Evolutionary conservation across 2,797 vertebrate genomes (phyloP), one percentile per base, ranked within the genome.

Genomic region (Microctenopoma lineatum): DNA sequence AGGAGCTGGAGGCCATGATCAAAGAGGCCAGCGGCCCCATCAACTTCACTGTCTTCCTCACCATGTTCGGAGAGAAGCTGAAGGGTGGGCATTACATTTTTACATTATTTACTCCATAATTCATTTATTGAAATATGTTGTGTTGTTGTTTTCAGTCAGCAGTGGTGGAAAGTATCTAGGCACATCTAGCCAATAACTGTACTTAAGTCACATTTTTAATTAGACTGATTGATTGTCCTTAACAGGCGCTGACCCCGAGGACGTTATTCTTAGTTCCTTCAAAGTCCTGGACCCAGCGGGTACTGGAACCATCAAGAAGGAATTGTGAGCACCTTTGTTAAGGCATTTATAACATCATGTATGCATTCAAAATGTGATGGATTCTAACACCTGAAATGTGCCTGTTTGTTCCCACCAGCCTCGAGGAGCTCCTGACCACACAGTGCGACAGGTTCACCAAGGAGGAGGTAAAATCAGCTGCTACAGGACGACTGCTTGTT

Each of bases 51-150:
- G 96, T 97, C 80, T 98, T 98, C 94, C 94, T 98, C 83, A 97
- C 94, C 89, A 97, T 98, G 96, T 98, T 98, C 59, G 96, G 96
- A 44, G 96, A 98, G 94, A 98, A 98, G 93, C 95, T 98, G 77
- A 97, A 97, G 90, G 96, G 96, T 97, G 55, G 61, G 85, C 0
- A 0, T 9, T 13, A 36, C 27, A 7, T 42, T 14, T 14, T 7
- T 12, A 39, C 11, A 39, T 11, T 39, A 13, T 39, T 39, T 39
- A 39, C 12, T 39, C 4, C 10, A 39, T 39, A 39, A 16, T 16
- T 14, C 4, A 15, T 16, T 15, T 15, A 42, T 12, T 14, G 39
- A 12, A 42, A 15, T 13, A 39, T 21, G 21, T 21, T 21, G 21
- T 21, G 21, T 2, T 21, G 21, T 21, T 13, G 13, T 13, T 3